phyloP scores from a whole-genome alignment of 2,888 invertebrate species.

The Philonicus albiceps region DNA sequence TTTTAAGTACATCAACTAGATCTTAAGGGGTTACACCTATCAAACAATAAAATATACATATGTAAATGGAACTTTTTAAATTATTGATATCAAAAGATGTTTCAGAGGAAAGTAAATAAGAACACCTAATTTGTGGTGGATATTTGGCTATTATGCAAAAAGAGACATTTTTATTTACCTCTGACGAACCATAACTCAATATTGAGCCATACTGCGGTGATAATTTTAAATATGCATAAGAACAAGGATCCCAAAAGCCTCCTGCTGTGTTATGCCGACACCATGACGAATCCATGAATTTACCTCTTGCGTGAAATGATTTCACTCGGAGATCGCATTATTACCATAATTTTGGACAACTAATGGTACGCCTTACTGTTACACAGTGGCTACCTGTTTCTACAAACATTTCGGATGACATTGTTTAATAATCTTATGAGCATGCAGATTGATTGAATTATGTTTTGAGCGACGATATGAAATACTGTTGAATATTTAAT shows the following conservation, averaged over 20 bases:
- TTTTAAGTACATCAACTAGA: too few relatives aligned
- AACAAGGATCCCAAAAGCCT: background rate
- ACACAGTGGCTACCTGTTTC: background rate
- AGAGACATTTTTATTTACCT: background rate
- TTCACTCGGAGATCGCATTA: background rate
- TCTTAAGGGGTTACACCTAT: too few relatives aligned
- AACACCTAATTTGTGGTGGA: background rate
- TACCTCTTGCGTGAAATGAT: background rate
- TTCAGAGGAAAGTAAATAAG: background rate
- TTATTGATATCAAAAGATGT: too few relatives aligned
- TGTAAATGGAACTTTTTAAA: too few relatives aligned
- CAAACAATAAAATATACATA: too few relatives aligned
- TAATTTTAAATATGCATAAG: background rate
- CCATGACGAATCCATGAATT: background rate
- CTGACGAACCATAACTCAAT: background rate
- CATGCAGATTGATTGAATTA: background rate
- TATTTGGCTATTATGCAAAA: background rate
- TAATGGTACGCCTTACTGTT: background rate
- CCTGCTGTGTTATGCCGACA: background rate
- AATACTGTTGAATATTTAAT: background rate
- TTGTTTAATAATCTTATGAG: background rate
- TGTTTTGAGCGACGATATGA: background rate
- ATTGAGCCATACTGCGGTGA: background rate
- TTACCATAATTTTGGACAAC: background rate
- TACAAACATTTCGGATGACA: background rate